These are phyloP conservation scores for Scaptomyza cyrtandrae DNA, from an alignment of 2,888 invertebrate species.

Conservation along the genomic window DNA sequence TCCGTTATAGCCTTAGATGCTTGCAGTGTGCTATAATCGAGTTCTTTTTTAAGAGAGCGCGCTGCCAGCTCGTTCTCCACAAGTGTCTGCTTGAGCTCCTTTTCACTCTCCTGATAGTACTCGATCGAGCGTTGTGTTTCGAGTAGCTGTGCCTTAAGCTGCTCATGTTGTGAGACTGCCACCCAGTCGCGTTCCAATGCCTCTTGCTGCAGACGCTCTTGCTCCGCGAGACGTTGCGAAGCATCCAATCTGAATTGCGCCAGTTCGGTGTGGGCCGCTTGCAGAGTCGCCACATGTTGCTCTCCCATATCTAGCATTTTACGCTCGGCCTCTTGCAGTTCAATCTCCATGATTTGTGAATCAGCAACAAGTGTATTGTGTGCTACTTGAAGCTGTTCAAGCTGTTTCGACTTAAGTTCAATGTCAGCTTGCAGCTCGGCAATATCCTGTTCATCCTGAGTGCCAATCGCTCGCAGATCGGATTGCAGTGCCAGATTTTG, in stretches of 20 bases:
- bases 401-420: slow-evolving; percentile 50
- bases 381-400: slow-evolving; percentile 83
- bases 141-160: slow-evolving; percentile 85
- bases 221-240: slow-evolving; percentile 60
- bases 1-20: slow-evolving; percentile 91
- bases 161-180: slow-evolving; percentile 86
- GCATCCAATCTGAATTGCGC: slow-evolving; percentile 65
- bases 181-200: slow-evolving; percentile 86
- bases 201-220: slow-evolving; percentile 83
- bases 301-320: slow-evolving; percentile 79
- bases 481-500: slow-evolving; percentile 77
- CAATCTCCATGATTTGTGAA: slow-evolving; percentile 75
- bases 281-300: slow-evolving; percentile 71
- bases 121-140: slow-evolving; percentile 83
- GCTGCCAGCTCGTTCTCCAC: slow-evolving; percentile 85
- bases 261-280: slow-evolving; percentile 72
- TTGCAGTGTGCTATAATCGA: slow-evolving; percentile 90
- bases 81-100: slow-evolving; percentile 83
- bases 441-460: slow-evolving; percentile 57
- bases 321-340: slow-evolving; percentile 73
- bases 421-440: slow-evolving; percentile 46
- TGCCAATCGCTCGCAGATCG: slow-evolving; percentile 73
- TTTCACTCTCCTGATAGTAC: slow-evolving; percentile 84
- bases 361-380: slow-evolving; percentile 81
- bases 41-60: slow-evolving; percentile 87